Evolutionary conservation across 2,888 invertebrate species (phyloP).

Genomic region (Nymphalis urticae): DNA sequence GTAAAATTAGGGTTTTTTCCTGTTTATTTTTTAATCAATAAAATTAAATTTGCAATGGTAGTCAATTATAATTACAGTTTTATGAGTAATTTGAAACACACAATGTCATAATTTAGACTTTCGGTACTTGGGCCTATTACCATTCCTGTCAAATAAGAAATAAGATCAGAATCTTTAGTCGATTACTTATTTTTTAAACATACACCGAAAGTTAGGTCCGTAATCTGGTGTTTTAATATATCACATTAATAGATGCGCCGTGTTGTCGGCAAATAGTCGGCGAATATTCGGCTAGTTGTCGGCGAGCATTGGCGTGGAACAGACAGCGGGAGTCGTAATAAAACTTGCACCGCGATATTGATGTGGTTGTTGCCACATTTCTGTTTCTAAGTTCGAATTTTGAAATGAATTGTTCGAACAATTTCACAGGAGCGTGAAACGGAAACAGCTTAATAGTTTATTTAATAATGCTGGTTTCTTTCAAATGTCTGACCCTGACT

Average conservation of each 20-base stretch:
- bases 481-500: not conserved
- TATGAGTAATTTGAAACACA: no score
- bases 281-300: slow-evolving; percentile 17
- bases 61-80: no score
- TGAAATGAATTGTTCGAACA: slow-evolving; percentile 6
- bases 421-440: not conserved
- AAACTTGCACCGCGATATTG: slow-evolving; percentile 27
- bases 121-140: no score
- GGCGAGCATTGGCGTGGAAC: slow-evolving; percentile 41
- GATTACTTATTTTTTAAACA: no score
- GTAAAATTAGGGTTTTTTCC: no score
- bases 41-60: no score
- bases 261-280: slow-evolving; percentile 16
- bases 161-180: no score
- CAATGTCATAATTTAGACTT: no score
- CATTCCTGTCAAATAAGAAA: no score
- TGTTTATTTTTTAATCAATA: no score
- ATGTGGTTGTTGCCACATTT: slow-evolving; percentile 13
- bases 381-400: slow-evolving; percentile 6
- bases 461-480: not conserved
- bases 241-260: slow-evolving; percentile 12
- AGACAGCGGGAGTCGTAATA: slow-evolving; percentile 44
- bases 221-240: slow-evolving; percentile 16
- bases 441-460: not conserved
- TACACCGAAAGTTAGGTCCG: not conserved